Evolutionary conservation across 1,140 invertebrate species (phyloP), one percentile per base, ranked within the genome.

Genomic region (Vanessa atalanta): DNA sequence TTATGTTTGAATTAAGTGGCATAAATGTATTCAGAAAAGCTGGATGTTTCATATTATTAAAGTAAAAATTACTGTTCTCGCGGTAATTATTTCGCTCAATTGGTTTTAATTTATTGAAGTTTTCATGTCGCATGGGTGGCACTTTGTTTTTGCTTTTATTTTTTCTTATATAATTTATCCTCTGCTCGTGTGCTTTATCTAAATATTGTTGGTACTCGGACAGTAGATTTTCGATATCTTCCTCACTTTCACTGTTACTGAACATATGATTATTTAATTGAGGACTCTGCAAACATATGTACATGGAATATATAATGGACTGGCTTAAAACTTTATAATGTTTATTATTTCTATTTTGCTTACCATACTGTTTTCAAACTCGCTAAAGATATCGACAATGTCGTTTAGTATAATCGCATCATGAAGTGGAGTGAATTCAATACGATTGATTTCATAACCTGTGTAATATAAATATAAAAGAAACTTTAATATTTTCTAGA

Each of bases 381-480:
- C 90, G 48, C 86, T 88, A 26, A 92, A 81, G 48, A 92, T 83
- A 67, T 92, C 88, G 14, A 86, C 85, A 16, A 92, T 83, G 53
- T 92, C 90, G 50, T 82, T 88, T 51, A 87, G 87, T 68, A 92
- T 88, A 70, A 91, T 87, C 20, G 88, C 83, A 77, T 91, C 86
- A 37, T 88, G 88, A 65, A 86, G 76, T 47, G 90, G 88, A 61
- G 83, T 79, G 13, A 83, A 31, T 64, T 88, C 80, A 23, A 79
- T 53, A n/a, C 70, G 75, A 60, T 80, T 77, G 37, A 81, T 68
- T 79, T 78, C 80, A 72, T 83, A 76, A 75, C 70, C 79, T 79
- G 76, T 57, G 23, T 31, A 53, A 20, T n/a, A n/a, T n/a, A 53
- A 53, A 53, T 13, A 16, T 23, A 23, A 51, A 55, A 55, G 0